Evolutionary conservation across 2,888 invertebrate species (phyloP).

Genomic region (Oscheius sp.): DNA sequence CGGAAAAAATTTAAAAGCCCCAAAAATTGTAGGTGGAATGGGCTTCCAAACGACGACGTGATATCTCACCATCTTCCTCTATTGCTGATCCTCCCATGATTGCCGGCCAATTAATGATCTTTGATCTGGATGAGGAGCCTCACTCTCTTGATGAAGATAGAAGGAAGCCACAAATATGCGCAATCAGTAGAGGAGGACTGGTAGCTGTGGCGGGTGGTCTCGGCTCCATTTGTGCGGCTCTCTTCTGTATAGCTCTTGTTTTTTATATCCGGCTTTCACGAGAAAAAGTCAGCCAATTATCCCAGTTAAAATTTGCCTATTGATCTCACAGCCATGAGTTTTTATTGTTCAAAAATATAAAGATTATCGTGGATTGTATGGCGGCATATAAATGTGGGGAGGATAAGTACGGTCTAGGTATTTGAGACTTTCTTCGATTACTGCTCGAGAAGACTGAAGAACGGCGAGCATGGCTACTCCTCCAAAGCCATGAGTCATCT

Average conservation of each 20-base stretch:
- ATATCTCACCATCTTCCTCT: slow-evolving; percentile 43
- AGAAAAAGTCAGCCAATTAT: too few relatives aligned
- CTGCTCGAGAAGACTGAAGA: slow-evolving; percentile 93
- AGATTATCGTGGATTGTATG: slow-evolving; percentile 27
- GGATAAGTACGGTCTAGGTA: slow-evolving; percentile 50
- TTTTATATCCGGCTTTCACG: slow-evolving; percentile 32
- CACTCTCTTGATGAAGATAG: slow-evolving; percentile 36
- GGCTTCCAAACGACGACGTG: slow-evolving; percentile 55
- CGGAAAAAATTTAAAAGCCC: not conserved
- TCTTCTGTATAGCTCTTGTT: slow-evolving; percentile 32
- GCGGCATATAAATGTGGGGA: slow-evolving; percentile 25
- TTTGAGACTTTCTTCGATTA: slow-evolving; percentile 75
- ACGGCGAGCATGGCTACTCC: slow-evolving; percentile 97
- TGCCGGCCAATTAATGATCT: slow-evolving; percentile 68
- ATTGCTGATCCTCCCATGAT: slow-evolving; percentile 57
- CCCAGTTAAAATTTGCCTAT: slow-evolving; percentile 12
- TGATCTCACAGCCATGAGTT: not conserved
- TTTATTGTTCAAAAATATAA: slow-evolving; percentile 6
- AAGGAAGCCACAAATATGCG: slow-evolving; percentile 36
- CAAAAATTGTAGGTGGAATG: slow-evolving; percentile 58
- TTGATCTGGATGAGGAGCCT: slow-evolving; percentile 70
- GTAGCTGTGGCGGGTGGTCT: slow-evolving; percentile 46
- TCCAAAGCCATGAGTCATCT: slow-evolving; percentile 94
- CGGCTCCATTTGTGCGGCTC: slow-evolving; percentile 36
- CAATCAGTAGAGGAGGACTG: slow-evolving; percentile 55